phyloP scores from a whole-genome alignment of 2,797 vertebrate species.

The Acropternis orthonyx region DNA sequence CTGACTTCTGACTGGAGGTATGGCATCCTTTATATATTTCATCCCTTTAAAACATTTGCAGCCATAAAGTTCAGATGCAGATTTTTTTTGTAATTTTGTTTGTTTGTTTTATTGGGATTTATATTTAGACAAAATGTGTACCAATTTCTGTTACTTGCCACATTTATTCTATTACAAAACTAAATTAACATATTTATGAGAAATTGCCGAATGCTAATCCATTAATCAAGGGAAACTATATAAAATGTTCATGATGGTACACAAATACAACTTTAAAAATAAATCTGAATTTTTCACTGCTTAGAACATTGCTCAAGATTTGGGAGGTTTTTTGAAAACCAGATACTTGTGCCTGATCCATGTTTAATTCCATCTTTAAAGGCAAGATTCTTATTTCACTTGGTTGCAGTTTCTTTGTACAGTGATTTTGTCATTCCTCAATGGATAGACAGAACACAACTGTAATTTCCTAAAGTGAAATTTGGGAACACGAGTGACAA shows the following conservation, averaged over 20 bases:
- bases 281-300: not conserved
- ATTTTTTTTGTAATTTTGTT: not conserved
- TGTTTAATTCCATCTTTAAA: not conserved
- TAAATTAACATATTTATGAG: not conserved
- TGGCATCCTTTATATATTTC: not conserved
- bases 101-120: not conserved
- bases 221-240: not conserved
- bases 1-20: constrained; percentile 12
- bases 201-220: not conserved
- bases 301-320: not conserved
- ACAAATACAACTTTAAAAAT: not conserved
- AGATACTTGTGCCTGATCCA: not conserved
- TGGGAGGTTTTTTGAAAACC: not conserved
- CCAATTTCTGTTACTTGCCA: not conserved
- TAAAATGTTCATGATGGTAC: not conserved
- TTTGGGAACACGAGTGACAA: not conserved
- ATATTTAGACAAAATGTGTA: not conserved
- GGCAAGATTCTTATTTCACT: not conserved
- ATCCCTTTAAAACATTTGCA: not conserved
- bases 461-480: not conserved
- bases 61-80: not conserved
- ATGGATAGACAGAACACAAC: not conserved
- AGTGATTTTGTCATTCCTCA: not conserved
- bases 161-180: not conserved
- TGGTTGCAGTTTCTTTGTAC: not conserved